These are phyloP conservation scores for Notoglanidium macrostoma DNA, from an alignment of 2,797 vertebrate genomes.

Conservation along the genomic window DNA sequence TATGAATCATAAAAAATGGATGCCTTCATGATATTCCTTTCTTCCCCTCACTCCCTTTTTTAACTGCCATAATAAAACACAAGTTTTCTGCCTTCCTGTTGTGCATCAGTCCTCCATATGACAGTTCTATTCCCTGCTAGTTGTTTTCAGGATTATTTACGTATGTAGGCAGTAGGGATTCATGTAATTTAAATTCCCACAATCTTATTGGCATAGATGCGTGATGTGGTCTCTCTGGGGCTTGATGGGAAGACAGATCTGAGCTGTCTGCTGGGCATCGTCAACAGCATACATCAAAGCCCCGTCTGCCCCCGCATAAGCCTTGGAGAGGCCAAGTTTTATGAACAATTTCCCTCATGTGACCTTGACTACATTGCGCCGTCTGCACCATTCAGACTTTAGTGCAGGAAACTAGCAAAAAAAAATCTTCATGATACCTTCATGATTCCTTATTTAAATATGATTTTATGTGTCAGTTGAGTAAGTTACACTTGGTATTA, in stretches of 20 bases:
- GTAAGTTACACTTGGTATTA: not conserved
- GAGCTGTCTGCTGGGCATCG: constrained; percentile 44
- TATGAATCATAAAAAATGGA: constrained; percentile 14
- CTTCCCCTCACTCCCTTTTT: constrained; percentile 54
- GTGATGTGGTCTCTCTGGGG: constrained; percentile 35
- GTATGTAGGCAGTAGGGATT: constrained; percentile 34
- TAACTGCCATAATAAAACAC: constrained; percentile 52
- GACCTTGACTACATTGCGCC: constrained; percentile 45
- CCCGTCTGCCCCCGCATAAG: constrained; percentile 34
- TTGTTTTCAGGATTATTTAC: constrained; percentile 37
- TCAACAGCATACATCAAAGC: constrained; percentile 57
- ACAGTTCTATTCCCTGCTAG: constrained; percentile 56
- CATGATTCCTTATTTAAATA: not conserved
- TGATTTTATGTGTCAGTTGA: not conserved
- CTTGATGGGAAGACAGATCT: constrained; percentile 45
- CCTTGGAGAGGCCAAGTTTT: constrained; percentile 45
- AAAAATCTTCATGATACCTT: not conserved
- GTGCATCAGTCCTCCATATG: constrained; percentile 52
- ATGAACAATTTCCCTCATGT: constrained; percentile 46
- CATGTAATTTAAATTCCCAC: constrained; percentile 55
- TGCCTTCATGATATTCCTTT: constrained; percentile 18
- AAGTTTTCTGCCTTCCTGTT: constrained; percentile 59
- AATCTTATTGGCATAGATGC: constrained; percentile 20
- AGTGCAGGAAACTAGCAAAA: not conserved
- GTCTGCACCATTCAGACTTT: constrained; percentile 20